Percentiles rank a stretch among this genome's conserved stretches.
Evolutionary conservation across 2,113 vertebrate species (phyloP).

Genomic region (Passer montanus): DNA sequence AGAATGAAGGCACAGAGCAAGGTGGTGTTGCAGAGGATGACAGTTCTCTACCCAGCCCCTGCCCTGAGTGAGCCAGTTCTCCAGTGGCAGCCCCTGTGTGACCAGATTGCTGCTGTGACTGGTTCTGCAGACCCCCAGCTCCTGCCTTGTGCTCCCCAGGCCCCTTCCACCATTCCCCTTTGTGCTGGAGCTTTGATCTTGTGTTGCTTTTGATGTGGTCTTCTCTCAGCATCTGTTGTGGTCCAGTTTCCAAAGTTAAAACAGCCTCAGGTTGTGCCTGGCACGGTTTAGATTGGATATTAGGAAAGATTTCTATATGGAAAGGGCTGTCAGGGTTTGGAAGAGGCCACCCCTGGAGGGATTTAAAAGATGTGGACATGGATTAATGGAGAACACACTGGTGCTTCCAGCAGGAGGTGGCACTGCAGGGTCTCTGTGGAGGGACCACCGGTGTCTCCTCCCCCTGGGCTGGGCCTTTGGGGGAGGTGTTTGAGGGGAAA

Average conservation of each 20-base stretch:
- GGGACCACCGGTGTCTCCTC: neutral
- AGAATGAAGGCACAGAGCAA: neutral
- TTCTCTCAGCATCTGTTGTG: neutral
- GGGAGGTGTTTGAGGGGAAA: neutral
- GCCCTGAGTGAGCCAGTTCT: neutral
- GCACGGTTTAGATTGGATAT: neutral
- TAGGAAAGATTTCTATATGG: neutral
- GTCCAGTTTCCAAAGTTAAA: neutral
- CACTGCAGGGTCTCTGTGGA: neutral
- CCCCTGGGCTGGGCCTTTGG: neutral
- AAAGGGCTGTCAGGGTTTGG: neutral
- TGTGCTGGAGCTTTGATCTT: neutral
- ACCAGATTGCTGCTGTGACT: neutral
- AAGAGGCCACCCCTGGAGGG: neutral
- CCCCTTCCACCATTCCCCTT: neutral
- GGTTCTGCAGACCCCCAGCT: neutral
- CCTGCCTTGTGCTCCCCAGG: neutral
- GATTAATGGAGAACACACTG: neutral
- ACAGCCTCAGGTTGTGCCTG: neutral
- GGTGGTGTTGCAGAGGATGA: neutral
- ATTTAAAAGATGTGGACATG: neutral
- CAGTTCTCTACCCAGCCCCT: neutral
- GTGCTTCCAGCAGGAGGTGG: neutral
- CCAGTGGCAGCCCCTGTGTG: neutral
- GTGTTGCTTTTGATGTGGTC: neutral